Percentiles rank a stretch among this genome's conserved stretches.
Evolutionary conservation across 2,888 invertebrate genomes (phyloP).

Genomic region (Meteorus cinctellus): DNA sequence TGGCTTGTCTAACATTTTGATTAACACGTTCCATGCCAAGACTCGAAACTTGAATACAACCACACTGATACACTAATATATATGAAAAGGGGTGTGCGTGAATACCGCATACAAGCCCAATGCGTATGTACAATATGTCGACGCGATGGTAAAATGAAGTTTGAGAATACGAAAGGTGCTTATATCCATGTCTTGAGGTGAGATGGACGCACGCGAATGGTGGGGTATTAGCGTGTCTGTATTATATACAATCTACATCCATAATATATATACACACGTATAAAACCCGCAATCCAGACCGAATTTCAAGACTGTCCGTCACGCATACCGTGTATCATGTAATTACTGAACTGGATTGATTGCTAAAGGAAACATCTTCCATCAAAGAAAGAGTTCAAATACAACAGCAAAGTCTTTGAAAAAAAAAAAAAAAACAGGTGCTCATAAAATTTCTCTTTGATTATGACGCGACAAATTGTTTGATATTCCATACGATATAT

Average conservation of each 20-base stretch:
- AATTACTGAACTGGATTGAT: constrained; percentile 6
- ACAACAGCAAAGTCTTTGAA: not conserved
- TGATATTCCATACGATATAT: constrained; percentile 52
- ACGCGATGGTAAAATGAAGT: constrained; percentile 49
- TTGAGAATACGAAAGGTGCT: constrained; percentile 58
- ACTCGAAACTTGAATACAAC: constrained; percentile 24
- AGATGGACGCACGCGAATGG: not conserved
- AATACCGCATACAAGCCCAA: constrained; percentile 23
- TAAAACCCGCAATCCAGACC: constrained; percentile 12
- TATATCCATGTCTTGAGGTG: constrained; percentile 48
- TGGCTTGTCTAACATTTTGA: constrained; percentile 74
- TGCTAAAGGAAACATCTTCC: not conserved
- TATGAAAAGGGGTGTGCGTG: constrained; percentile 10
- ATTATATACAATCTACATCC: not conserved
- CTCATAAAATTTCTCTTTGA: constrained; percentile 33
- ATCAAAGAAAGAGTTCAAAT: not conserved
- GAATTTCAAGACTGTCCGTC: constrained; percentile 63
- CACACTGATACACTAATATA: not conserved
- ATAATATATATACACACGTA: not conserved
- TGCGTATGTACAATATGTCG: constrained; percentile 35
- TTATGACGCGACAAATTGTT: constrained; percentile 56
- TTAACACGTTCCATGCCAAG: constrained; percentile 69
- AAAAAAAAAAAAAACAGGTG: constrained; percentile 21
- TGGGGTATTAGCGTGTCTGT: constrained; percentile 72
- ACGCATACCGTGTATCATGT: constrained; percentile 46